phyloP scores from a whole-genome alignment of 1,140 invertebrate genomes.

The Gonatopus flavifemur region DNA sequence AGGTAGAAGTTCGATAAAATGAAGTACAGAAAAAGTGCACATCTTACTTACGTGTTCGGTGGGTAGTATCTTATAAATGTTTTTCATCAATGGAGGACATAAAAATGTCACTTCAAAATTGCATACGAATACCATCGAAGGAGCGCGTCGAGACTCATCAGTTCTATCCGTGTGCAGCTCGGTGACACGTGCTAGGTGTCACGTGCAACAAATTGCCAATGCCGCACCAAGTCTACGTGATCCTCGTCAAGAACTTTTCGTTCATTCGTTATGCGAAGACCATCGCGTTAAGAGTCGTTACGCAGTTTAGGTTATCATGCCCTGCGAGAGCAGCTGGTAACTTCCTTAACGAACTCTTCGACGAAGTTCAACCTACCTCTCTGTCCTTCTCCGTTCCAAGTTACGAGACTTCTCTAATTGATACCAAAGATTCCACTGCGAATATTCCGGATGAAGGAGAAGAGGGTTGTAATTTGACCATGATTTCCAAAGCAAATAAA shows the following conservation, averaged over 20 bases:
- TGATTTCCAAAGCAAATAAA: too few relatives aligned
- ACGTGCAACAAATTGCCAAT: conserved; percentile 32
- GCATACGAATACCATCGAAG: too few relatives aligned
- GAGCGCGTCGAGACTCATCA: conserved; percentile 10
- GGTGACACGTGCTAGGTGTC: conserved; percentile 23
- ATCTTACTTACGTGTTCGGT: too few relatives aligned
- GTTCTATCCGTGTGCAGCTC: conserved; percentile 11
- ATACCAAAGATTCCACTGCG: conserved; percentile 21
- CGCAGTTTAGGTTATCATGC: conserved; percentile 31
- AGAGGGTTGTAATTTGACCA: too few relatives aligned
- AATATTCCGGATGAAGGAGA: conserved; percentile 5
- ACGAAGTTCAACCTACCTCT: conserved; percentile 31
- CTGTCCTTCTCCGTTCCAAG: conserved; percentile 29
- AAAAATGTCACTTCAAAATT: too few relatives aligned
- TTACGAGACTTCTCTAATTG: conserved; percentile 28
- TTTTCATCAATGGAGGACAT: too few relatives aligned
- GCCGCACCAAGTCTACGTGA: conserved; percentile 15
- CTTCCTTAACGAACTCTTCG: conserved; percentile 33
- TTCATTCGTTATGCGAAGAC: conserved; percentile 14
- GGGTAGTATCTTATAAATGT: too few relatives aligned
- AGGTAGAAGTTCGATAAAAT: too few relatives aligned
- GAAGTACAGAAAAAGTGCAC: too few relatives aligned
- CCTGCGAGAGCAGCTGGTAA: conserved; percentile 30
- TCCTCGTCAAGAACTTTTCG: conserved; percentile 19
- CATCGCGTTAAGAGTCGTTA: conserved; percentile 37